These are phyloP conservation scores for Henicopernis longicauda DNA, from an alignment of 2,113 vertebrate species.

Conservation along the genomic window DNA sequence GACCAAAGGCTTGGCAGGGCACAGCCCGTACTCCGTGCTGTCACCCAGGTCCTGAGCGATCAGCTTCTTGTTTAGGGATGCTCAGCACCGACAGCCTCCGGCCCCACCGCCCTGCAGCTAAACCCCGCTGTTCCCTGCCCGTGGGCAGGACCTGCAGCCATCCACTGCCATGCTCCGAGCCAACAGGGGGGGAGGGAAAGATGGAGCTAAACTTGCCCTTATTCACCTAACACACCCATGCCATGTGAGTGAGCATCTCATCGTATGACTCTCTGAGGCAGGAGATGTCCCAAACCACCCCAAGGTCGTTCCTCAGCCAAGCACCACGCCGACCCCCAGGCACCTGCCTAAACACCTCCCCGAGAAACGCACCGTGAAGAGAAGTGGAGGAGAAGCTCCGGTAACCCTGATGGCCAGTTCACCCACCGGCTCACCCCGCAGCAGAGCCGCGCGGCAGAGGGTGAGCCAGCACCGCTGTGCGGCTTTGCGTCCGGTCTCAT, in stretches of 20 bases:
- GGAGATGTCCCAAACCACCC: neutral
- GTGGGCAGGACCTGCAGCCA: neutral
- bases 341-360: neutral
- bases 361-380: accelerated
- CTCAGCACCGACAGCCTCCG: neutral
- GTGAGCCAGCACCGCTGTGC: accelerated
- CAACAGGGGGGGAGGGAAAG: accelerated
- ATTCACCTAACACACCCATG: neutral
- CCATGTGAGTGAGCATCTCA: accelerated
- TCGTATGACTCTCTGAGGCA: accelerated
- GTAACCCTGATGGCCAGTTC: accelerated
- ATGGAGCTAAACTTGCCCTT: neutral
- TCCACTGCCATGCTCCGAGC: accelerated
- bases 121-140: neutral
- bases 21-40: accelerated
- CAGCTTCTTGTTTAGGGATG: neutral
- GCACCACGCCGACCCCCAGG: no score
- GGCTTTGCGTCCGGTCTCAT: accelerated
- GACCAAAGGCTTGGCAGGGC: accelerated
- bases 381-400: accelerated
- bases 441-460: neutral
- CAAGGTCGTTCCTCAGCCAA: accelerated
- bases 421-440: accelerated
- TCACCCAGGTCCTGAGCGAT: neutral
- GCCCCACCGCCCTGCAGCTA: no score